A percentile compares a stretch with the other conserved stretches of the same genome.
Conservation (phyloP, 92 coral and sea anemone species). For the Hydrozoanthus gracilis region DNA sequence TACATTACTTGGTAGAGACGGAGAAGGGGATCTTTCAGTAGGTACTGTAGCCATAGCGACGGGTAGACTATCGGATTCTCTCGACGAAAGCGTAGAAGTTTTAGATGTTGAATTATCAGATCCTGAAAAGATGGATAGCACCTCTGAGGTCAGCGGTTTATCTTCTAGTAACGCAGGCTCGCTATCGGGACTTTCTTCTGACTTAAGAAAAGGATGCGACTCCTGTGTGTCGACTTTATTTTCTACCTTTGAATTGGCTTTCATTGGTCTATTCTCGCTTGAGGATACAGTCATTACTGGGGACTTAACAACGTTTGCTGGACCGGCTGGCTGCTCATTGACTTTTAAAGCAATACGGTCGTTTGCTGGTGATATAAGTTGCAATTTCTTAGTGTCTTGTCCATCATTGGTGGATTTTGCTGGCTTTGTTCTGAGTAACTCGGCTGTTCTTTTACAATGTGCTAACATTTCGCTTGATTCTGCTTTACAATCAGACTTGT, state of each 20-base stretch:
- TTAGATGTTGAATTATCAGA: conserved; percentile 53
- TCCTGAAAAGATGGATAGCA: conserved; percentile 41
- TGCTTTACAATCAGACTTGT: neutral
- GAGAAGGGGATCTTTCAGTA: conserved; percentile 64
- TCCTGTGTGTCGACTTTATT: conserved; percentile 40
- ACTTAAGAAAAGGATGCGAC: conserved; percentile 55
- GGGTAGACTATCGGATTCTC: conserved; percentile 8
- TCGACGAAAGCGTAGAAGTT: neutral
- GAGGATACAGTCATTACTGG: neutral
- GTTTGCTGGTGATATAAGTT: neutral
- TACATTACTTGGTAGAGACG: conserved; percentile 56
- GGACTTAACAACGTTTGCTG: neutral
- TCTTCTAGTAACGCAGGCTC: conserved; percentile 80
- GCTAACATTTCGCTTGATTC: conserved; percentile 28
- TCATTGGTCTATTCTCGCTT: neutral
- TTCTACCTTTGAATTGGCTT: conserved; percentile 25
- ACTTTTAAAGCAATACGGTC: neutral
- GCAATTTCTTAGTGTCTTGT: neutral
- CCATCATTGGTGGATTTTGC: conserved; percentile 4
- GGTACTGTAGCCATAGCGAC: conserved; percentile 52
- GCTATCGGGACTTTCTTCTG: conserved; percentile 74
- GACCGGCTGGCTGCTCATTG: neutral
- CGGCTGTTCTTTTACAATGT: conserved; percentile 14
- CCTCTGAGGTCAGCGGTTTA: conserved; percentile 54
- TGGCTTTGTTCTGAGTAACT: neutral